phyloP scores from a whole-genome alignment of 2,888 invertebrate species.

The Erpobdella octoculata region DNA sequence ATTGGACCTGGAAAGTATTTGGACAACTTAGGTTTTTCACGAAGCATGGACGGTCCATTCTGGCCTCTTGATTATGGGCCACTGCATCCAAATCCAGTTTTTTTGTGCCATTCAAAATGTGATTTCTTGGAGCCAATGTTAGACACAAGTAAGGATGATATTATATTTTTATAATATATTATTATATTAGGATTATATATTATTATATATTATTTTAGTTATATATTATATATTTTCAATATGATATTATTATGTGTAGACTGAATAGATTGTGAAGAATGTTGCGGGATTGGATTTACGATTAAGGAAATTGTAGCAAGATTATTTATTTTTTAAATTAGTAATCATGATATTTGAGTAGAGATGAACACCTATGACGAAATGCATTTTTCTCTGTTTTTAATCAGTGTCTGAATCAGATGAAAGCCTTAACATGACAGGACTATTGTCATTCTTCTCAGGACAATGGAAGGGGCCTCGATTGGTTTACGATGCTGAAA shows the following conservation, averaged over 20 bases:
- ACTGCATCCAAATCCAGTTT: conserved; percentile 45
- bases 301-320: too few species aligned
- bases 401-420: too few species aligned
- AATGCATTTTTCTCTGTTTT: too few species aligned
- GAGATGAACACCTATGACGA: too few species aligned
- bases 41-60: conserved; percentile 48
- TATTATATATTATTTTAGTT: not conserved
- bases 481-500: conserved; percentile 48
- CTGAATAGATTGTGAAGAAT: too few species aligned
- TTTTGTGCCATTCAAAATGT: conserved; percentile 30
- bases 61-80: conserved; percentile 50
- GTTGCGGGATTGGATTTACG: too few species aligned
- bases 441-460: conserved; percentile 32
- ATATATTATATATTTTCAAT: too few species aligned
- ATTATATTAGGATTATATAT: not conserved
- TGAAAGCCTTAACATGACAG: conserved; percentile 45
- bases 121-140: not conserved
- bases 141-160: not conserved
- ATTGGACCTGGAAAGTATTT: conserved; percentile 41
- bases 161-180: not conserved
- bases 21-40: conserved; percentile 46
- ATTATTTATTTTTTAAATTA: too few species aligned
- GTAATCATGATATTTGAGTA: too few species aligned
- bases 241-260: too few species aligned
- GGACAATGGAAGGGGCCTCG: conserved; percentile 45